Base-by-base conservation (phyloP, 2,888 invertebrate genomes). In the Lasioglossum pauxillum region DNA sequence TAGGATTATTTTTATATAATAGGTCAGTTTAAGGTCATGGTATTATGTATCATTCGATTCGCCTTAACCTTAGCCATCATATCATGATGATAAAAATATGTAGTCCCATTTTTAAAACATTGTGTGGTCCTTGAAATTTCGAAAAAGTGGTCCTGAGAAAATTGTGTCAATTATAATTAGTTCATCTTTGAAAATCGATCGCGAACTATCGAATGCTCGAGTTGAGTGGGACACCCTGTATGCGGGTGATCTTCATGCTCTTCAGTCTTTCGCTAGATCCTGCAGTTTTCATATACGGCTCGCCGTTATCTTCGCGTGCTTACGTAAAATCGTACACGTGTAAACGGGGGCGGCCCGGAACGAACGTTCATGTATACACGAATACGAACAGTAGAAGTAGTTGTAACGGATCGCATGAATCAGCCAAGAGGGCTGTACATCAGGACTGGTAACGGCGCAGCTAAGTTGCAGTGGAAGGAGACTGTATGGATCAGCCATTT, bases 401-500 rank as follows among this genome's bases (percentile, higher is more conserved):
- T 81, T 27, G 86, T 86, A 86, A 81, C 73, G 81, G 83, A 76
- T 81, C 71, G 78, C 83, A 86, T 87, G 87, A 83, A 87, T 86
- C 87, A 87, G 87, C 81, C 83, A 23, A 79, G 81, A 83, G 87
- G 74, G 81, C 76, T 87, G 81, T 83, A 83, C 81, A 83, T 87
- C 87, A 87, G 71, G 46, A 60, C 53, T 80, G 86, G 81, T 74
- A 75, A 69, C 67, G 80, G 53, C 72, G 44, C 71, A 75, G 67
- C 73, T 76, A 57, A 67, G 64, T 83, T 81, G n/a, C 78, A 86
- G 83, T 83, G 81, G 83, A 74, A 83, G 76, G 86, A 86, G 86
- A 86, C 87, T 79, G 86, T 79, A 86, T 83, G 79, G 87, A 87
- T 87, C 87, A 83, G 81, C 86, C 87, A 83, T 86, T 86, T 67